phyloP scores from a whole-genome alignment of 2,797 vertebrate genomes.

The Sciaenops ocellatus region DNA sequence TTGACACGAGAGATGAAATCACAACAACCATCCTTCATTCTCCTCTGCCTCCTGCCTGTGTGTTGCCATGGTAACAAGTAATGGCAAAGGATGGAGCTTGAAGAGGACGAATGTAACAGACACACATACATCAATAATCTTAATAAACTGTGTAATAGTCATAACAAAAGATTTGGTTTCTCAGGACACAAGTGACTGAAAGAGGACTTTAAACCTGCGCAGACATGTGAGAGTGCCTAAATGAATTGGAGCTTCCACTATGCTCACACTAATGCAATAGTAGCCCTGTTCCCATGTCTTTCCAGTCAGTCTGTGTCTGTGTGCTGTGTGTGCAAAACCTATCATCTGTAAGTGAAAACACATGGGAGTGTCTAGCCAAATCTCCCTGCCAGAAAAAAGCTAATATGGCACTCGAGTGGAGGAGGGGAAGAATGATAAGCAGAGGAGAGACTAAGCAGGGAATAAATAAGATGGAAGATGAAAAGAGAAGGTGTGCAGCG shows the following conservation, averaged over 20 bases:
- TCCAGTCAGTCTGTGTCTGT: constrained; percentile 7
- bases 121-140: constrained; percentile 20
- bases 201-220: constrained; percentile 13
- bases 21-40: constrained; percentile 6
- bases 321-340: constrained; percentile 8
- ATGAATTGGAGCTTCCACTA: constrained; percentile 20
- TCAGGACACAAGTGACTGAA: constrained; percentile 2
- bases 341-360: constrained; percentile 29
- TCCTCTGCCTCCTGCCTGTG: neutral
- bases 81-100: constrained; percentile 10
- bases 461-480: constrained; percentile 1
- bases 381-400: constrained; percentile 9
- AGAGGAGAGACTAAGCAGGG: constrained; percentile 10
- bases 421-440: constrained; percentile 5
- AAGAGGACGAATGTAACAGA: constrained; percentile 35
- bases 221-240: constrained; percentile 31
- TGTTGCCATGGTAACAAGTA: constrained; percentile 71
- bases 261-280: constrained; percentile 29
- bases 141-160: constrained; percentile 7
- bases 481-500: constrained; percentile 1
- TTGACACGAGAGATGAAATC: neutral
- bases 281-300: too few relatives aligned
- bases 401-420: constrained; percentile 12
- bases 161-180: neutral
- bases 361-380: constrained; percentile 12